These are phyloP conservation scores for Araneus ventricosus DNA, from an alignment of 1,140 invertebrate genomes.

Conservation along the genomic window DNA sequence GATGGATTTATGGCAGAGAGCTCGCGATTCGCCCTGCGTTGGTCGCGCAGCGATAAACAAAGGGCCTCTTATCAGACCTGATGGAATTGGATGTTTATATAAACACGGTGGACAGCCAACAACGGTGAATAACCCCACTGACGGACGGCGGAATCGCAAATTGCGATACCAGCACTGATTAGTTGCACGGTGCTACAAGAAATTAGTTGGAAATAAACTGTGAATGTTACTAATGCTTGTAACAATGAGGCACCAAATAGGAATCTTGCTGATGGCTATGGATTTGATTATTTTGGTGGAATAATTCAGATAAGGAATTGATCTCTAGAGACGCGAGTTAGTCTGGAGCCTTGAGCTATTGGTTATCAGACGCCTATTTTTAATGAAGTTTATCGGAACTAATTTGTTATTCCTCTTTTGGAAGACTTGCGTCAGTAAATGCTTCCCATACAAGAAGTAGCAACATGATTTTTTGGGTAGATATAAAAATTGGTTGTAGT, in stretches of 20 bases:
- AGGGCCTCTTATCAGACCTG: not conserved
- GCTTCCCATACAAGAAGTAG: no score
- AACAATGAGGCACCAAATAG: not conserved
- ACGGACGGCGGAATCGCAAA: not conserved
- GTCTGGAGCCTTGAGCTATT: not conserved
- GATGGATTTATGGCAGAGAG: not conserved
- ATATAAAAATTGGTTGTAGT: no score
- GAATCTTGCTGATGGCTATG: not conserved
- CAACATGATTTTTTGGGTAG: no score
- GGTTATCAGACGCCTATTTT: not conserved
- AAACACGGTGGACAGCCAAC: not conserved
- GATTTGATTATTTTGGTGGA: not conserved
- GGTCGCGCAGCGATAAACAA: not conserved
- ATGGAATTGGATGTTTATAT: constrained; percentile 17
- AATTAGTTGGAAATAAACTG: not conserved
- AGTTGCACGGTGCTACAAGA: not conserved
- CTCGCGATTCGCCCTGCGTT: constrained; percentile 3
- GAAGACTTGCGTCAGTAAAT: no score
- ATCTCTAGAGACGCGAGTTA: not conserved
- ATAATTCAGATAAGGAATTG: not conserved
- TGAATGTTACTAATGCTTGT: not conserved
- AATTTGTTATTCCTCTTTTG: not conserved
- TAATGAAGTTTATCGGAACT: constrained; percentile 2
- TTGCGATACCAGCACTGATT: not conserved
- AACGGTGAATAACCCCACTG: not conserved